Base-by-base conservation (phyloP, 2,113 vertebrate genomes). In the Siniperca knerii region DNA sequence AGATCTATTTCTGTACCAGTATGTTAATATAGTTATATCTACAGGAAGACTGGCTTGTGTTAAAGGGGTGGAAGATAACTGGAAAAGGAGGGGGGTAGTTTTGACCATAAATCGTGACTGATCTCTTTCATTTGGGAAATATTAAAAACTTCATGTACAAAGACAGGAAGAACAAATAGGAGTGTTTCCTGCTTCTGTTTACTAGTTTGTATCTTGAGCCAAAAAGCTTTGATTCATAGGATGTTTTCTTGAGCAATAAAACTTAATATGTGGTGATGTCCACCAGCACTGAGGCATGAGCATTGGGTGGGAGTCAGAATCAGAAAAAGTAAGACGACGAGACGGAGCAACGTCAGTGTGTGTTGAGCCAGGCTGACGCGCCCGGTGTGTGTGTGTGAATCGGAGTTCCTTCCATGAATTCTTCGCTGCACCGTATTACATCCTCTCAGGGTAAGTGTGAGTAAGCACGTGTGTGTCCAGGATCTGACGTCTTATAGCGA, bases 321-420 rank as follows among this genome's bases (percentile, higher is more conserved):
- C 29, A 29, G 29, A 29, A 29, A 29, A 29, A 29, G 29, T 29
- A 29, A 29, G 29, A 29, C 1, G 29, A 29, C 29, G 29, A 29
- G 29, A 29, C 29, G 1, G 29, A 29, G 29, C 29, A 29, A 29
- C 2, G 29, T 29, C 68, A 12, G 23, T 52, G 25, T 23, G 65
- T 25, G 57, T 48, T 35, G 25, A 50, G 54, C 20, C 23, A 33
- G 50, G 35, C 35, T 4, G 13, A 61, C 50, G 18, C 18, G 18
- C 52, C 20, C 18, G 2, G 66, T 76, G 77, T 60, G 66, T 72
- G 58, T 81, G 50, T 61, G 71, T 65, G 44, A 46, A 46, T 0
- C 11, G 11, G 11, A 12, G 89, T 95, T 95, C 94, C 94, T 96
- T 95, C 95, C 95, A 83, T 65, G 87, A 93, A 95, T 95, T 95